phyloP scores from a whole-genome alignment of 1,140 invertebrate species.

The Muscidifurax raptorellus region DNA sequence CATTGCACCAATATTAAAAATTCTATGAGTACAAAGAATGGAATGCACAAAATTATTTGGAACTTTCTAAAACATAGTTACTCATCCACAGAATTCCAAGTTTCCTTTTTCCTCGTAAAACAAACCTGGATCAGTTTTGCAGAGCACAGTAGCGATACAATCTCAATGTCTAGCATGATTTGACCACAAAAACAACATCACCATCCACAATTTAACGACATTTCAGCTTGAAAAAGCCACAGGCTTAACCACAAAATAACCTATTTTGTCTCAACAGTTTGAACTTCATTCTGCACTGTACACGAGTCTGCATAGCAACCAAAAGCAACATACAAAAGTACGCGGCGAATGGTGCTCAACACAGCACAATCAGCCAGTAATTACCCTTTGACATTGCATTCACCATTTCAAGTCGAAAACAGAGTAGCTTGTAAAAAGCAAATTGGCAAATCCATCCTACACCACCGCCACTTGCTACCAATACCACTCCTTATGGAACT shows the following conservation, averaged over 20 bases:
- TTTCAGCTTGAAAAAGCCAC: not conserved
- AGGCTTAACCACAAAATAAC: slow-evolving; percentile 38
- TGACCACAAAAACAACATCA: not conserved
- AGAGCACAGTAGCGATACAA: not conserved
- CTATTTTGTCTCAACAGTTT: slow-evolving; percentile 15
- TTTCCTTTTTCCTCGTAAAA: not conserved
- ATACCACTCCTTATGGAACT: not conserved
- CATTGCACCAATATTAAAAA: not conserved
- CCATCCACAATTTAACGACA: not conserved
- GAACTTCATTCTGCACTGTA: slow-evolving; percentile 32
- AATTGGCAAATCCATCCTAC: not conserved
- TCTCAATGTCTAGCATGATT: not conserved
- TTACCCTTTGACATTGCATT: not conserved
- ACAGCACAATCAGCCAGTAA: not conserved
- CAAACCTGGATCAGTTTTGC: not conserved
- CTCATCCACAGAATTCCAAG: not conserved
- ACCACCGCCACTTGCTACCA: not conserved
- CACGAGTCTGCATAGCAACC: slow-evolving; percentile 26
- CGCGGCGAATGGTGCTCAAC: not conserved
- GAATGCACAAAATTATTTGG: not conserved
- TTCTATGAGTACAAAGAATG: not conserved
- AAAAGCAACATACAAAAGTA: slow-evolving; percentile 29
- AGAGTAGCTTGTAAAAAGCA: not conserved
- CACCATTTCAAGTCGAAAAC: not conserved
- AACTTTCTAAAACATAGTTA: not conserved